These are phyloP conservation scores for Tapirus indicus DNA, from an alignment of 2,797 vertebrate species.

Conservation along the genomic window DNA sequence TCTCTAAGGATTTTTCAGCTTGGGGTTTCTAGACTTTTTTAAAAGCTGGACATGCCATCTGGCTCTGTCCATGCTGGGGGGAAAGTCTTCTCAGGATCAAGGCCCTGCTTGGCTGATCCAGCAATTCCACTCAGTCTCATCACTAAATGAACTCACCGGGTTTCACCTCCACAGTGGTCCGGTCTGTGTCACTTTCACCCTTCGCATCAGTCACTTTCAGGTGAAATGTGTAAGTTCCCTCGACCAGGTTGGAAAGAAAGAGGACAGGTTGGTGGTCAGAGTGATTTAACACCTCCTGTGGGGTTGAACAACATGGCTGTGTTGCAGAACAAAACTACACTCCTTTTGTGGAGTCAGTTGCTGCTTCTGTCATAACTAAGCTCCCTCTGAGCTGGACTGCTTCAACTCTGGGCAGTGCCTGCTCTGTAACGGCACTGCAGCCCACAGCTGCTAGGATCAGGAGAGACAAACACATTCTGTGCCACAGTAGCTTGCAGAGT, in stretches of 20 bases:
- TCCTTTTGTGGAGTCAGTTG: not conserved
- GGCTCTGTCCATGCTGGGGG: not conserved
- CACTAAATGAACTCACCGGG: slow-evolving; percentile 90
- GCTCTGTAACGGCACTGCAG: not conserved
- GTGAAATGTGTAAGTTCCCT: slow-evolving; percentile 96
- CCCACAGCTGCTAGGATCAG: not conserved
- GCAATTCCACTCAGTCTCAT: not conserved
- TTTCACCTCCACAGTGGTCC: slow-evolving; percentile 94
- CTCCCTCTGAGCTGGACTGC: not conserved
- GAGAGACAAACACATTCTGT: not conserved
- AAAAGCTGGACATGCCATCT: not conserved
- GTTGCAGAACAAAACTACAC: slow-evolving; percentile 4
- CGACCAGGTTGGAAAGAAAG: slow-evolving; percentile 96
- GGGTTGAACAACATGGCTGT: slow-evolving; percentile 37
- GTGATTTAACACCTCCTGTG: slow-evolving; percentile 96
- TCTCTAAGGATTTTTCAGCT: not conserved
- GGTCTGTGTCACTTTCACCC: slow-evolving; percentile 93
- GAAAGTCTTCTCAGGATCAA: not conserved
- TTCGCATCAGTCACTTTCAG: slow-evolving; percentile 97
- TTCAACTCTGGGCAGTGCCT: not conserved
- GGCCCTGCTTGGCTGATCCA: not conserved
- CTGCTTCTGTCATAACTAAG: not conserved
- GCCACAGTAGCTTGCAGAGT: not conserved
- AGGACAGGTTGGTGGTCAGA: slow-evolving; percentile 97
- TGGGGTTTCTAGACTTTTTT: not conserved